phyloP scores from a whole-genome alignment of 2,888 invertebrate genomes.

The Hypena proboscidalis region DNA sequence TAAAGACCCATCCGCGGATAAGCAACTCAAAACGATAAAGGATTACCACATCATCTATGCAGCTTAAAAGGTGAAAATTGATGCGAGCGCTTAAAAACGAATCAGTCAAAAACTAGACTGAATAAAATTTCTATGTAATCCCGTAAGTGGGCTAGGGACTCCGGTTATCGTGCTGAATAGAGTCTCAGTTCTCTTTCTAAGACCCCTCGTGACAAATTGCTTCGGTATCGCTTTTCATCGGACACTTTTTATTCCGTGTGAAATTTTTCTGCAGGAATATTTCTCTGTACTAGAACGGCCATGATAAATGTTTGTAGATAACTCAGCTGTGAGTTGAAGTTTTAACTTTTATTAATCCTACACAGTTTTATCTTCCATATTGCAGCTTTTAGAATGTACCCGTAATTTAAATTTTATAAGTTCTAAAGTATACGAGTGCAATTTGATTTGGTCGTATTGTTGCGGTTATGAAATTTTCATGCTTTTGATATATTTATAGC shows the following conservation, averaged over 20 bases:
- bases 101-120: constrained; percentile 42
- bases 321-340: constrained; percentile 15
- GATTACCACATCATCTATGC: constrained; percentile 18
- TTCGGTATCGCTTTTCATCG: constrained; percentile 54
- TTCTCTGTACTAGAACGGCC: constrained; percentile 36
- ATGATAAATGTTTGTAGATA: constrained; percentile 48
- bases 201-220: constrained; percentile 57
- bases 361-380: not conserved
- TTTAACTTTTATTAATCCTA: constrained; percentile 17
- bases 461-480: too few relatives aligned
- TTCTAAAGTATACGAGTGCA: too few relatives aligned
- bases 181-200: constrained; percentile 40
- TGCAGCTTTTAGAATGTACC: not conserved
- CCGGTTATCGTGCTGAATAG: constrained; percentile 33
- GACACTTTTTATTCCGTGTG: constrained; percentile 53
- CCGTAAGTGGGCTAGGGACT: constrained; percentile 31
- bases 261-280: constrained; percentile 45
- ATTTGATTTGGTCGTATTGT: too few relatives aligned
- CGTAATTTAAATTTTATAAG: not conserved
- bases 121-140: constrained; percentile 41
- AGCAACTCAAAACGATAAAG: constrained; percentile 26
- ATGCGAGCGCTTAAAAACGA: constrained; percentile 37
- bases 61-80: constrained; percentile 31
- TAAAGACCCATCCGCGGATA: constrained; percentile 15
- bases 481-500: too few relatives aligned